These are phyloP conservation scores for Triops longicaudatus DNA, from an alignment of 1,140 invertebrate genomes.

Conservation along the genomic window DNA sequence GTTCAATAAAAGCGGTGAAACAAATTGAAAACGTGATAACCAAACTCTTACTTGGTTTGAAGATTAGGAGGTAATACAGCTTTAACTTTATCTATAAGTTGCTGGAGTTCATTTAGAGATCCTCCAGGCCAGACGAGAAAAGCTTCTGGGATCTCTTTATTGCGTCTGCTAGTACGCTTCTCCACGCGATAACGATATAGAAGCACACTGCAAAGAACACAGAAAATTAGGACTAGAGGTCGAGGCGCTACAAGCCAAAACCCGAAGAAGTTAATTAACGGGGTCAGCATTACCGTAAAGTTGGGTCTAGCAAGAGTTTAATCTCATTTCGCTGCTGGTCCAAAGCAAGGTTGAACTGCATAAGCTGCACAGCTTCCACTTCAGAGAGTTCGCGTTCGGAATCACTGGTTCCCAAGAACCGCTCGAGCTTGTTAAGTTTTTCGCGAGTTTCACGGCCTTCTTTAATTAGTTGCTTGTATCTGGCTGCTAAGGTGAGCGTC, in stretches of 20 bases:
- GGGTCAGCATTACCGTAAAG: neutral
- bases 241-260: no score
- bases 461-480: slow-evolving; percentile 4
- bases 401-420: neutral
- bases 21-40: no score
- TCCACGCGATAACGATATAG: neutral
- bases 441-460: neutral
- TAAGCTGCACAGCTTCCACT: neutral
- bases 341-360: neutral
- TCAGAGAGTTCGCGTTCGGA: slow-evolving; percentile 1
- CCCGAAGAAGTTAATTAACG: no score
- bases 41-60: neutral
- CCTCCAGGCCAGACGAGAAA: slow-evolving; percentile 1
- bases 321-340: neutral
- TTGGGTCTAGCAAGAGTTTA: slow-evolving; percentile 8
- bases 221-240: neutral
- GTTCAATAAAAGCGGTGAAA: neutral
- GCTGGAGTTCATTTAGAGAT: neutral
- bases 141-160: neutral
- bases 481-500: neutral
- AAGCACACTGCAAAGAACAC: neutral
- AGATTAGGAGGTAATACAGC: neutral
- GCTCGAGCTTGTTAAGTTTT: neutral
- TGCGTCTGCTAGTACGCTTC: neutral
- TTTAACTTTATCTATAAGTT: neutral